Percentiles rank a stretch among this genome's conserved stretches.
These are phyloP conservation scores for Cliona cf. orientalis DNA, from an alignment of 37 sponge, comb jelly and placozoan species.

Conservation along the genomic window DNA sequence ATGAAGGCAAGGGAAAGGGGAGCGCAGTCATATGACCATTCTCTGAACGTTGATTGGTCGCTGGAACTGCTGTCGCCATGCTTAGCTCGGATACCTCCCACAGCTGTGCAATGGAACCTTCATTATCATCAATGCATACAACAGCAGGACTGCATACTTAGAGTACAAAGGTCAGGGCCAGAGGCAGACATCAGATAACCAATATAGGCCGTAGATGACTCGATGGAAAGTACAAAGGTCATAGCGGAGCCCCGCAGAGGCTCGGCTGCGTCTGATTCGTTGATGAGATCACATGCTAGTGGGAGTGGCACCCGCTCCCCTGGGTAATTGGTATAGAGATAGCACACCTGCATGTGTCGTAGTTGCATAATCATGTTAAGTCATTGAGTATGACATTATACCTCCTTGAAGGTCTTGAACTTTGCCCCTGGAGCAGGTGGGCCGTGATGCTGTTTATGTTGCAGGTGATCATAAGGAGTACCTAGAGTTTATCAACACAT, in stretches of 20 bases:
- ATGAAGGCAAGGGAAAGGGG: background rate
- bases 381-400: too few relatives aligned
- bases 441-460: background rate
- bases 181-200: slow-evolving; percentile 24
- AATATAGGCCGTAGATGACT: background rate
- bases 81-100: background rate
- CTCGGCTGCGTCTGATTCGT: background rate
- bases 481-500: too few relatives aligned
- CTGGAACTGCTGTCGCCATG: background rate
- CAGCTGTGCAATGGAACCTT: background rate
- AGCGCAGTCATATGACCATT: background rate
- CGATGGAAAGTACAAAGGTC: background rate
- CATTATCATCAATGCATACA: background rate
- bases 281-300: background rate
- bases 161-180: slow-evolving; percentile 35
- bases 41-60: background rate
- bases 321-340: too few relatives aligned
- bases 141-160: slow-evolving; percentile 11
- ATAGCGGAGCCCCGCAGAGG: background rate
- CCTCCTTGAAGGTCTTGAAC: background rate
- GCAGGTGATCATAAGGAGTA: too few relatives aligned
- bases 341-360: too few relatives aligned
- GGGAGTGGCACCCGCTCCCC: background rate
- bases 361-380: too few relatives aligned
- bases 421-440: background rate